Evolutionary conservation across 2,113 vertebrate species (phyloP).

Genomic region (Camelus dromedarius): DNA sequence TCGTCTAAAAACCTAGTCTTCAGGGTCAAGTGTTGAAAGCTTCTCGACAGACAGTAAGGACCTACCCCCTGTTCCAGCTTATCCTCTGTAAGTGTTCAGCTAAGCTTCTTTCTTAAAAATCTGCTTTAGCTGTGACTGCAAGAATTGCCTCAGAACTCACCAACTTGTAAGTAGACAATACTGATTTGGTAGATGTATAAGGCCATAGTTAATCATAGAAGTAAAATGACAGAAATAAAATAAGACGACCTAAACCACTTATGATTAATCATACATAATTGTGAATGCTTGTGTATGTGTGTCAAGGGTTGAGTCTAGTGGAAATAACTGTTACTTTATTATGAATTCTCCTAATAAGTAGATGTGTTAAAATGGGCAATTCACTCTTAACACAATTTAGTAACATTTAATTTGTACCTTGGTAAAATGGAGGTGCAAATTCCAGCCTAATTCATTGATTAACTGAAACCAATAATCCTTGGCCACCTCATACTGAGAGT

Average conservation of each 20-base stretch:
- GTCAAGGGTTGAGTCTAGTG: neutral
- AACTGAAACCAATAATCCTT: neutral
- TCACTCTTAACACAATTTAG: neutral
- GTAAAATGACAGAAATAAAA: neutral
- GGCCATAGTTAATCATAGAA: neutral
- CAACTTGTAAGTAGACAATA: neutral
- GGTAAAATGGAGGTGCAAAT: neutral
- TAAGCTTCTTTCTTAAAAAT: neutral
- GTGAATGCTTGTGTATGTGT: neutral
- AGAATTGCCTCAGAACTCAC: neutral
- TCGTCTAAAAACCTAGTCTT: neutral
- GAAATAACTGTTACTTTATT: neutral
- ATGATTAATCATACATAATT: neutral
- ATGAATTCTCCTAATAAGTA: neutral
- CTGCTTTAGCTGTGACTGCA: neutral
- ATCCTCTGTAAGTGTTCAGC: neutral
- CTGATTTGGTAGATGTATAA: constrained; percentile 1
- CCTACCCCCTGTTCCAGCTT: neutral
- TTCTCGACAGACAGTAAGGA: neutral
- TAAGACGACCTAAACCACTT: neutral
- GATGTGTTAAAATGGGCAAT: neutral
- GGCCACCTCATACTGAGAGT: neutral
- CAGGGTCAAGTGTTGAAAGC: neutral
- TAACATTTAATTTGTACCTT: neutral
- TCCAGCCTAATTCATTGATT: neutral